Evolutionary conservation across 2,888 invertebrate species (phyloP), one percentile per base, ranked within the genome.

Genomic region (Lasioglossum figueresi): DNA sequence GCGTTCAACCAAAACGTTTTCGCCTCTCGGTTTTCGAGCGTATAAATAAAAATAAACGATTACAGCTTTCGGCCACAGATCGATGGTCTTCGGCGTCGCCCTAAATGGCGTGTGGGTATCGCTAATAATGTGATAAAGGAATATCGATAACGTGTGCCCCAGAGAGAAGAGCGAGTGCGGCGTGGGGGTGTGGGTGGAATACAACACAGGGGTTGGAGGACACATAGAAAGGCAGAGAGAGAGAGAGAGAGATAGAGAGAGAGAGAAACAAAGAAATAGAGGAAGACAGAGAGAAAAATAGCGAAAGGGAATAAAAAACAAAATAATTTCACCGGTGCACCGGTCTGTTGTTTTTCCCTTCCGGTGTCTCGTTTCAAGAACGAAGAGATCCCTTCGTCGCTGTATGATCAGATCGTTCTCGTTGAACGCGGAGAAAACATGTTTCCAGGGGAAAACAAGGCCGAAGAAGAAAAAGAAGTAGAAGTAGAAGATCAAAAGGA

Each of bases 101-200:
- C 80, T 85, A 86, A 84, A 81, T 56, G 84, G 78, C 79, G 79
- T 45, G 66, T 63, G 34, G 71, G 83, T 45, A 59, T 80, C 79
- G 76, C 88, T 89, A 88, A 90, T 88, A 83, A 85, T 74, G 85
- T 82, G 82, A 83, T 56, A 68, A 66, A 68, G 37, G 34, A 84
- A 87, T 82, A 87, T 82, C 85, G 82, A 84, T 76, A 73, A 83
- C 85, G 84, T 82, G 90, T 88, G 83, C 19, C 82, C 81, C 84
- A 78, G 63, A 82, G 82, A 82, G 72, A 84, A 40, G 34, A 75
- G n/a, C 76, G 59, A 75, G 63, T 66, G 63, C 63, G 63, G 16
- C 31, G 52, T 34, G 66, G 34, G 72, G 31, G 76, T 63, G 80
- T n/a, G 78, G 37, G 40, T 16, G 40, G 52, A 59, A 14, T 27